A percentile compares a stretch with the other conserved stretches of the same genome.
Conservation (phyloP, 2,113 vertebrate species). For the Phrynocephalus versicolor region DNA sequence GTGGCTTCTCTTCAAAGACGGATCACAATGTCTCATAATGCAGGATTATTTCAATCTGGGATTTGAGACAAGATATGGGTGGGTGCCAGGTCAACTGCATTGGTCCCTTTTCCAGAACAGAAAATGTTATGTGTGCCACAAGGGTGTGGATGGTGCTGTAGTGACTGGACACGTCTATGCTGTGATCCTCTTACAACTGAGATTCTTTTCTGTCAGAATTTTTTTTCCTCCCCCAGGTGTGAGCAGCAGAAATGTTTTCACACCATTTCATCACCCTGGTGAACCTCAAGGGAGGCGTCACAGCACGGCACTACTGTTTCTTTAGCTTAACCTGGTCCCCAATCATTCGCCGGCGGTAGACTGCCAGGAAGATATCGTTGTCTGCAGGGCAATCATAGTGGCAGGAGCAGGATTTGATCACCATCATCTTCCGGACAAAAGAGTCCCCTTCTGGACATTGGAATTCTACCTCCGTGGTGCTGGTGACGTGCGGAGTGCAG, state of each 20-base stretch:
- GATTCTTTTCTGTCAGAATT: neutral
- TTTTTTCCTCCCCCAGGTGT: rapidly evolving
- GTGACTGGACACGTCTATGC: neutral
- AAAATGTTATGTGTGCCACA: neutral
- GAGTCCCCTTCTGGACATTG: conserved; percentile 77
- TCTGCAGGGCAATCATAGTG: conserved; percentile 76
- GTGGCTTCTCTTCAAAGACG: no score
- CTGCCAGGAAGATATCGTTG: conserved; percentile 79
- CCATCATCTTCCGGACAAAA: conserved; percentile 80
- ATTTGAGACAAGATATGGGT: neutral
- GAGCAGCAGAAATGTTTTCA: neutral
- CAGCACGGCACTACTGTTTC: conserved; percentile 23
- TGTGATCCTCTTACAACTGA: rapidly evolving
- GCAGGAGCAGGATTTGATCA: conserved; percentile 80
- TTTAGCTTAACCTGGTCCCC: conserved; percentile 69
- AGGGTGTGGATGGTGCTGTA: neutral
- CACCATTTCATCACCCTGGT: neutral
- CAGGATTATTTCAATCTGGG: neutral
- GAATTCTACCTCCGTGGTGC: conserved; percentile 75
- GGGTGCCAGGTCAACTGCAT: neutral
- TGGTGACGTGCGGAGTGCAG: conserved; percentile 72
- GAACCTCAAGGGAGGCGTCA: neutral
- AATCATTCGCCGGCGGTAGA: conserved; percentile 66
- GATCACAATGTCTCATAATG: neutral
- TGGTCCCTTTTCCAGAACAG: neutral